Evolutionary conservation across 2,888 invertebrate species (phyloP), one percentile per base, ranked within the genome.

Genomic region (Noctua fimbriata): DNA sequence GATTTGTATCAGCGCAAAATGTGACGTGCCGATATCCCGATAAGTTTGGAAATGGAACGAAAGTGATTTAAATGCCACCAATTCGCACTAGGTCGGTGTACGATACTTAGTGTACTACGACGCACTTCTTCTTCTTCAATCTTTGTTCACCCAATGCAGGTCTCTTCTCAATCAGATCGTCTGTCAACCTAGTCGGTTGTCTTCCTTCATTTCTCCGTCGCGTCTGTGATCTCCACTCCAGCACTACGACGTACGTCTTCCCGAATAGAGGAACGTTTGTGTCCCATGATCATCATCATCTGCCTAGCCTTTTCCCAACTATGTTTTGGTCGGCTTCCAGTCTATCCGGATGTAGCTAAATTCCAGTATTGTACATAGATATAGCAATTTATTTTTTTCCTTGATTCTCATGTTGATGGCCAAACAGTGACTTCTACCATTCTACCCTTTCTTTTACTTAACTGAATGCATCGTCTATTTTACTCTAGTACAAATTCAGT

Each of bases 1-100:
- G 81, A 81, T 84, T 84, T 79, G 58, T 77, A 49, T 77, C 78
- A 41, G 66, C 78, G 32, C 32, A 58, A 83, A 83, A 9, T 44
- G 32, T 1, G 21, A 47, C 63, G 52, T 49, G 32, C 41, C 6
- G 7, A 16, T 60, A 44, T 49, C n/a, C 41, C 6, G 7, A 16
- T 60, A 44, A 47, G 24, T 63, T 44, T 12, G 14, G 0, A 14
- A 5, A 49, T 41, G 14, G 41, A 52, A 41, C 6, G n/a, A 52
- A 21, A 21, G 21, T 65, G 18, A 36, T 32, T 21, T 4, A 10
- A 32, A 65, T 32, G 32, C 10, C 10, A 21, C 4, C 32, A 63
- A 63, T 18, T 63, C 32, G 63, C 63, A 63, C 63, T 32, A 63
- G 18, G 9, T 16, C 12, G 44, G 44, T 44, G 44, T 41, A 9